Conservation (phyloP, 2,113 vertebrate species). For the Mandrillus leucophaeus region DNA sequence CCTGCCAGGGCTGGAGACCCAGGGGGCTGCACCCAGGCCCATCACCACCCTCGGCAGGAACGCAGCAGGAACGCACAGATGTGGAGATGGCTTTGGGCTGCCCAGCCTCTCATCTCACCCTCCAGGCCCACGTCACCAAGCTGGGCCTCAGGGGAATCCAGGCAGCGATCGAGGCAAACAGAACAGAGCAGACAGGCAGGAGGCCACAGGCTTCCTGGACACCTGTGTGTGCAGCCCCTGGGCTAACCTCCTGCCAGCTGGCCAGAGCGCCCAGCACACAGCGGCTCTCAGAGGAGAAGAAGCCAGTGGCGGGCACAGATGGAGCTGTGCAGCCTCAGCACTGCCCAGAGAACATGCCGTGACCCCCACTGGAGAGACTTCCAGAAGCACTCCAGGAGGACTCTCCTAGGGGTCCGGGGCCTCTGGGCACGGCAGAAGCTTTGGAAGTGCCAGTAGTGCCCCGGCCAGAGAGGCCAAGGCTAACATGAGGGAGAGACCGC, state of each 20-base stretch:
- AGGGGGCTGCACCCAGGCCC: background rate
- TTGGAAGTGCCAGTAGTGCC: background rate
- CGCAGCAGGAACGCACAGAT: rapidly evolving
- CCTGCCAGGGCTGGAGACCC: background rate
- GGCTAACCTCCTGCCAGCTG: background rate
- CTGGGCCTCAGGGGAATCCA: background rate
- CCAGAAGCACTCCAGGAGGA: background rate
- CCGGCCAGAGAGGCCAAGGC: background rate
- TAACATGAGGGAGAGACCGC: background rate
- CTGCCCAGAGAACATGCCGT: background rate
- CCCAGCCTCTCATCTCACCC: background rate
- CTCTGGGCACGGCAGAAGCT: rapidly evolving
- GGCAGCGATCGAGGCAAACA: background rate
- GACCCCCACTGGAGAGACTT: background rate
- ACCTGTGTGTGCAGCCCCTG: background rate
- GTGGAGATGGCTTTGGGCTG: background rate
- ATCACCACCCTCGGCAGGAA: background rate
- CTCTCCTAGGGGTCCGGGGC: background rate
- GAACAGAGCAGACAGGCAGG: background rate
- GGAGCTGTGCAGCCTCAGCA: background rate
- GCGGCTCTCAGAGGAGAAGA: background rate
- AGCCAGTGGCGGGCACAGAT: background rate
- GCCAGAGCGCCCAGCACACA: no score
- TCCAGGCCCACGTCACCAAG: background rate
- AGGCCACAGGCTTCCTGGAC: background rate